These are phyloP conservation scores for Drosophila diplacantha DNA, from an alignment of 2,888 invertebrate genomes.

Conservation along the genomic window DNA sequence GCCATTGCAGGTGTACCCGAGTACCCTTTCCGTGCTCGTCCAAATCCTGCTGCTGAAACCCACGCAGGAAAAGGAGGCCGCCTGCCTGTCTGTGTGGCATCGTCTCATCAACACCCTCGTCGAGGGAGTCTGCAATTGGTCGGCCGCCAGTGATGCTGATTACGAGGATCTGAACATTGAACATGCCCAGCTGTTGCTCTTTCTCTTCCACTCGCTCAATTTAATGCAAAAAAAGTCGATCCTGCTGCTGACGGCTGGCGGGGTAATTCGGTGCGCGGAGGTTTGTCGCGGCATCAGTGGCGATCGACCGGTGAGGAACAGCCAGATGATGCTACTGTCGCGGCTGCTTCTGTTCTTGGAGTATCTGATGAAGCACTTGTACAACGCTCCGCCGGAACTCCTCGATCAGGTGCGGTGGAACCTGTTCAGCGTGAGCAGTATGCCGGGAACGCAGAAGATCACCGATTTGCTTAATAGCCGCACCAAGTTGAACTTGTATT, in stretches of 20 bases:
- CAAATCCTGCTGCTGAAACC: constrained; percentile 89
- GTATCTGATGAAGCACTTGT: constrained; percentile 96
- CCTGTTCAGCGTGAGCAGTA: constrained; percentile 83
- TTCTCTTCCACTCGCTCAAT: constrained; percentile 95
- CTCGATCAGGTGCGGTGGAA: constrained; percentile 94
- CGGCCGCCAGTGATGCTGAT: constrained; percentile 72
- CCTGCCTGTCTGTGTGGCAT: constrained; percentile 94
- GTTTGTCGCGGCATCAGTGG: constrained; percentile 79
- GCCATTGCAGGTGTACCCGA: constrained; percentile 87
- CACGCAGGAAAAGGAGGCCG: constrained; percentile 91
- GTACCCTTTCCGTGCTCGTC: constrained; percentile 89
- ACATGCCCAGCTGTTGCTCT: constrained; percentile 94
- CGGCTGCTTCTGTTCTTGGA: constrained; percentile 92
- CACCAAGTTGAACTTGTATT: constrained; percentile 83
- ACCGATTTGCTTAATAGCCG: constrained; percentile 78
- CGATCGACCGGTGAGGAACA: constrained; percentile 76
- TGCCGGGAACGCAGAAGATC: constrained; percentile 80
- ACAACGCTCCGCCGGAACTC: constrained; percentile 92
- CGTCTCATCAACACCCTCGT: constrained; percentile 92
- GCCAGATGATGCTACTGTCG: constrained; percentile 89
- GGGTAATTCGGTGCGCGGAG: constrained; percentile 83
- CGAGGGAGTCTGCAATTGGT: constrained; percentile 83
- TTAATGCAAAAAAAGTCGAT: constrained; percentile 98
- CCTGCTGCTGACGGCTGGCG: constrained; percentile 88
- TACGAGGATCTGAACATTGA: constrained; percentile 93